Percentiles rank a stretch among this genome's conserved stretches.
phyloP scores from a whole-genome alignment of 2,797 vertebrate species.

The Rhinatrema bivittatum region DNA sequence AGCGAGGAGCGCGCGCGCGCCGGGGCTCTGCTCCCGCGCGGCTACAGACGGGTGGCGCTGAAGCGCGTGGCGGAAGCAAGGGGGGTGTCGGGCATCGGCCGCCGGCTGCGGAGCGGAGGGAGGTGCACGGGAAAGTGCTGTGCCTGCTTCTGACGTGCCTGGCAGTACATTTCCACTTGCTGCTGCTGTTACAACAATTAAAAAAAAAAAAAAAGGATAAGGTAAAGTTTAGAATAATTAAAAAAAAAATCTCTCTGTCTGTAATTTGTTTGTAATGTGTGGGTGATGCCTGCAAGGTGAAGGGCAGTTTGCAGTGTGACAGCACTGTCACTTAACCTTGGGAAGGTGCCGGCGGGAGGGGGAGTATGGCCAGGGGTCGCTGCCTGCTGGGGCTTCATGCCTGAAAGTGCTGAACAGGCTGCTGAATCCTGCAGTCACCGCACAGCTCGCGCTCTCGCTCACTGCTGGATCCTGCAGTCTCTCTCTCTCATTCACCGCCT shows the following conservation, averaged over 20 bases:
- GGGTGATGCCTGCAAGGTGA: too few relatives aligned
- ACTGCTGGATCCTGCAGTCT: too few relatives aligned
- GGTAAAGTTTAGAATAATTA: conserved; percentile 14
- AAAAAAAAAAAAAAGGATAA: conserved; percentile 41
- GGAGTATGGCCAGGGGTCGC: accelerated
- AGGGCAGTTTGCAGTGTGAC: too few relatives aligned
- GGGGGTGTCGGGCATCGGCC: conserved; percentile 20
- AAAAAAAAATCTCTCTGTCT: background rate
- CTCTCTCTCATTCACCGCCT: too few relatives aligned
- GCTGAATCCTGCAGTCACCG: too few relatives aligned
- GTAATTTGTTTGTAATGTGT: accelerated
- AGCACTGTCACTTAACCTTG: too few relatives aligned
- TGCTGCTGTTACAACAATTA: too few relatives aligned
- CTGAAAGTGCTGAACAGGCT: too few relatives aligned
- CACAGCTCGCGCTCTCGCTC: too few relatives aligned
- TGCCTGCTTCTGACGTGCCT: conserved; percentile 15
- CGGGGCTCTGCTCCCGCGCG: conserved; percentile 33
- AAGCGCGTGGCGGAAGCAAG: conserved; percentile 46
- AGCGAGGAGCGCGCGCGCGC: too few relatives aligned
- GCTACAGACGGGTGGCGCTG: conserved; percentile 3
- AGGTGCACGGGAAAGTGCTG: conserved; percentile 17
- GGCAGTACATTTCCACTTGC: conserved; percentile 19
- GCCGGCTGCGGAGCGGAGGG: conserved; percentile 28
- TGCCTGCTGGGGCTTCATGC: background rate
- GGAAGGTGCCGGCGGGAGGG: background rate